These are phyloP conservation scores for Epicauta chinensis DNA, from an alignment of 1,140 invertebrate genomes.

Conservation along the genomic window DNA sequence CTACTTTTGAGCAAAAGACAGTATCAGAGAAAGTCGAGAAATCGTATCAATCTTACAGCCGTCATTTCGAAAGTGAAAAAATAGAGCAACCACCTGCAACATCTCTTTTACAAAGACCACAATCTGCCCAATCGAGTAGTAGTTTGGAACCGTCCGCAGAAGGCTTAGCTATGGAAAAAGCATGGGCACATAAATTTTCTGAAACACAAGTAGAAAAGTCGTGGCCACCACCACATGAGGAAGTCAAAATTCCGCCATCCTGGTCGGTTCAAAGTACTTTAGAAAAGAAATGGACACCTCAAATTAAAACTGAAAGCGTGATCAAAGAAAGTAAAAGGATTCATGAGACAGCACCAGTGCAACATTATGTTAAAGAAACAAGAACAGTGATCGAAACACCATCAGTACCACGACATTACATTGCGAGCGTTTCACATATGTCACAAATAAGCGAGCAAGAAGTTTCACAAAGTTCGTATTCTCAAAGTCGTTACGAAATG, in stretches of 20 bases:
- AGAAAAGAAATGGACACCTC: slow-evolving; percentile 35
- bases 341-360: slow-evolving; percentile 23
- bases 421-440: slow-evolving; percentile 34
- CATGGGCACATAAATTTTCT: slow-evolving; percentile 51
- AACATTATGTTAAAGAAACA: slow-evolving; percentile 14
- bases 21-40: slow-evolving; percentile 35
- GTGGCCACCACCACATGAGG: slow-evolving; percentile 46
- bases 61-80: slow-evolving; percentile 12
- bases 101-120: slow-evolving; percentile 16
- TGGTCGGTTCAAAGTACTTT: slow-evolving; percentile 36
- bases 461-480: slow-evolving; percentile 1
- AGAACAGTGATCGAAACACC: slow-evolving; percentile 15
- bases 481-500: slow-evolving; percentile 6
- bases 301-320: slow-evolving; percentile 23
- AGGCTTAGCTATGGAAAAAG: slow-evolving; percentile 55
- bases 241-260: slow-evolving; percentile 30
- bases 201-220: slow-evolving; percentile 45
- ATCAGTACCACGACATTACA: slow-evolving; percentile 37
- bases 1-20: neutral
- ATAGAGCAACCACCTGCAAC: neutral
- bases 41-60: slow-evolving; percentile 25
- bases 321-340: slow-evolving; percentile 28
- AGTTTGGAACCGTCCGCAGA: slow-evolving; percentile 45
- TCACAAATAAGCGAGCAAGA: neutral
- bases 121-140: slow-evolving; percentile 18